Conservation (phyloP, 2,797 vertebrate species). For the Onychomys arenicola region DNA sequence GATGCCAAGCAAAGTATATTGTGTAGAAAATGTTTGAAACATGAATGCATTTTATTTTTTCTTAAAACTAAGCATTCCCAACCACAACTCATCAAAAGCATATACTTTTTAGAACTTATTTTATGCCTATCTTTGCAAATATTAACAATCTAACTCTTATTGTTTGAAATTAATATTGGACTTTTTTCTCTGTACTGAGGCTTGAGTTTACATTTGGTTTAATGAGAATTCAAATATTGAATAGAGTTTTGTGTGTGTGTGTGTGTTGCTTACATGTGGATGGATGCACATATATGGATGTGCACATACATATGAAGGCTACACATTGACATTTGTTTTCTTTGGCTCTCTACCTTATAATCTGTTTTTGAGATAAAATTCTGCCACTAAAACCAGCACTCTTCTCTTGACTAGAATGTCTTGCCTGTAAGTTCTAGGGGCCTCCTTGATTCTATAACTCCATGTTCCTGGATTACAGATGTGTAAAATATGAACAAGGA, state of each 20-base stretch:
- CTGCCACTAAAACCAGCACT: background rate
- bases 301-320: background rate
- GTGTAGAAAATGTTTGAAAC: background rate
- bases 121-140: no score
- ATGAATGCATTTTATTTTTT: background rate
- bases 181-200: no score
- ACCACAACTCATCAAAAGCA: slow-evolving; percentile 26
- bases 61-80: background rate
- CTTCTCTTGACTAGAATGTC: background rate
- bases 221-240: background rate
- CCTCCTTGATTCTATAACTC: background rate
- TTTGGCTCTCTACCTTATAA: background rate
- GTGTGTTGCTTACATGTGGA: background rate
- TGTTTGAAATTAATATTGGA: no score
- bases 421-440: background rate
- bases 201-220: background rate
- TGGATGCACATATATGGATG: background rate
- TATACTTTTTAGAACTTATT: background rate
- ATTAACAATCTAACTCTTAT: no score
- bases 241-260: background rate
- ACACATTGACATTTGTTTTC: background rate
- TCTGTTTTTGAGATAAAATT: background rate
- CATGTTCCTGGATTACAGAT: background rate
- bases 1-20: background rate
- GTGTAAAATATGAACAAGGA: background rate